Evolutionary conservation across 1,140 invertebrate genomes (phyloP).

Genomic region (Euura lappo): DNA sequence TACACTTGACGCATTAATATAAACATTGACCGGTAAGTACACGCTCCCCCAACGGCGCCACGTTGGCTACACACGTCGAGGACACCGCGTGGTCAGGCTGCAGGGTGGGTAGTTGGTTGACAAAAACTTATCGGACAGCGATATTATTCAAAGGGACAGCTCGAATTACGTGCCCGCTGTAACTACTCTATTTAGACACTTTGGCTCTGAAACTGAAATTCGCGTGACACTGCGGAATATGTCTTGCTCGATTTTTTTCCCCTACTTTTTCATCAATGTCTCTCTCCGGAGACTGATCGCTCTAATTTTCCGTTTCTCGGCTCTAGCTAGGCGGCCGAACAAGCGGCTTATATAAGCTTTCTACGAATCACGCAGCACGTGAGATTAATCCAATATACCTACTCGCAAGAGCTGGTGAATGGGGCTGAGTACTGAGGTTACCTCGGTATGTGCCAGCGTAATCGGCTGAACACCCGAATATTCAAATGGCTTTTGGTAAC

Average conservation of each 20-base stretch:
- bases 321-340: too few relatives aligned
- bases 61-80: background rate
- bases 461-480: too few relatives aligned
- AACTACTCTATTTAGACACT: background rate
- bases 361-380: too few relatives aligned
- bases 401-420: too few relatives aligned
- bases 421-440: too few relatives aligned
- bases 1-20: conserved; percentile 43
- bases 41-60: background rate
- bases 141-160: conserved; percentile 3
- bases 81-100: background rate
- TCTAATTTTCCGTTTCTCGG: background rate
- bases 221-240: background rate
- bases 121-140: conserved; percentile 6
- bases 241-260: conserved; percentile 3
- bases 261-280: background rate
- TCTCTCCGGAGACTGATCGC: background rate
- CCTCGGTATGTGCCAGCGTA: too few relatives aligned
- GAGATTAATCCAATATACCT: too few relatives aligned
- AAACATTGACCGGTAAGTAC: conserved; percentile 48
- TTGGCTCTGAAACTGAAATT: background rate
- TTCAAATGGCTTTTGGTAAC: too few relatives aligned
- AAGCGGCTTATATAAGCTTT: too few relatives aligned
- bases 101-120: background rate
- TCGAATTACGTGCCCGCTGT: conserved; percentile 1